Percentiles rank a stretch among this genome's conserved stretches.
phyloP scores from a whole-genome alignment of 2,797 vertebrate genomes.

The Megaceryle alcyon region DNA sequence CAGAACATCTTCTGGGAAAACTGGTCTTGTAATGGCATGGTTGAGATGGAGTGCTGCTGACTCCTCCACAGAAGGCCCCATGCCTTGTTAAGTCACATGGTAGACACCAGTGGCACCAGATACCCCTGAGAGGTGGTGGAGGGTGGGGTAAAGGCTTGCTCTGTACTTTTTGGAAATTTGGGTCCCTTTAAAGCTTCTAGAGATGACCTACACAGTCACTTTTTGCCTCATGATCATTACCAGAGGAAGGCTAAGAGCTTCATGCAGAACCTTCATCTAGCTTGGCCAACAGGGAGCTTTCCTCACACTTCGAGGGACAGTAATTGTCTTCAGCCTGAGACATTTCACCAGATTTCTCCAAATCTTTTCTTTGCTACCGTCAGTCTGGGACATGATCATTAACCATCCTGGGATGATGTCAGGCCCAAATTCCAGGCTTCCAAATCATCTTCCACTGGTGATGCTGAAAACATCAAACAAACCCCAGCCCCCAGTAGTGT shows the following conservation, averaged over 20 bases:
- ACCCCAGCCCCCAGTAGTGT: neutral
- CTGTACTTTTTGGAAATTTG: neutral
- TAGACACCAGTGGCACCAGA: neutral
- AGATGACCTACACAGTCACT: neutral
- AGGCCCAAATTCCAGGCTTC: neutral
- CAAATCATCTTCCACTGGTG: neutral
- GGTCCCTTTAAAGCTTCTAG: neutral
- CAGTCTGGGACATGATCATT: neutral
- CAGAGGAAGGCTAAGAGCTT: neutral
- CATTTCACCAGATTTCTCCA: neutral
- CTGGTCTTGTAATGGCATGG: neutral
- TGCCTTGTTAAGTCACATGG: accelerated
- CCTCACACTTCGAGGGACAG: accelerated
- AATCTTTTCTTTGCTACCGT: neutral
- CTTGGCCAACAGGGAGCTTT: neutral
- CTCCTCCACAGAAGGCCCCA: neutral
- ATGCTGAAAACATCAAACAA: neutral
- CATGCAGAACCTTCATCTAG: neutral
- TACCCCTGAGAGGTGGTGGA: neutral
- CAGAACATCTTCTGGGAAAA: neutral
- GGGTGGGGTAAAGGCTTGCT: neutral
- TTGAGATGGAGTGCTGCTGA: neutral
- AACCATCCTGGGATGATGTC: neutral
- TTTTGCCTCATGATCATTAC: neutral
- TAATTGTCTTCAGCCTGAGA: neutral